A percentile compares a stretch with the other conserved stretches of the same genome.
These are phyloP conservation scores for Neostethus bicornis DNA, from an alignment of 2,797 vertebrate genomes.

Conservation along the genomic window DNA sequence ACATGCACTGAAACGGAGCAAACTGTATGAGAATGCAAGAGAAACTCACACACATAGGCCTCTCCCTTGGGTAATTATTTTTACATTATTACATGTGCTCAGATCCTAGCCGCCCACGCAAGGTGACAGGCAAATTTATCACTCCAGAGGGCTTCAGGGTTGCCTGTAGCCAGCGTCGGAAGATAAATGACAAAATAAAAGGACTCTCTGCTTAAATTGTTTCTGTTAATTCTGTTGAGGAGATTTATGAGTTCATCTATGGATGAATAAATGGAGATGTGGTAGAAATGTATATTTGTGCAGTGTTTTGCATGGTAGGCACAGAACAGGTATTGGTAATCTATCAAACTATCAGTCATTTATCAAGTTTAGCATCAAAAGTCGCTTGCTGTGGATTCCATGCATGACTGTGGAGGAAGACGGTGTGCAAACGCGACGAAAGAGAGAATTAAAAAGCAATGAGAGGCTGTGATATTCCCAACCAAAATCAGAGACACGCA, in stretches of 20 bases:
- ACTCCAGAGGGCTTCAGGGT: conserved; percentile 75
- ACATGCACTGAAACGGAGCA: conserved; percentile 52
- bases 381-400: conserved; percentile 25
- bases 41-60: conserved; percentile 46
- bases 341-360: conserved; percentile 66
- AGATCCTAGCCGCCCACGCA: conserved; percentile 80
- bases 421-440: conserved; percentile 1
- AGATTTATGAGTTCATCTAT: conserved; percentile 85
- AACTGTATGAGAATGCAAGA: conserved; percentile 50
- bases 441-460: conserved; percentile 11
- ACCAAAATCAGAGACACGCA: conserved; percentile 63
- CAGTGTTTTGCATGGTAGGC: conserved; percentile 48
- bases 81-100: conserved; percentile 89
- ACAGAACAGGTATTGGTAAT: conserved; percentile 70
- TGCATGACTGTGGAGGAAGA: conserved; percentile 26
- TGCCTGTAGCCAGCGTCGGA: conserved; percentile 65
- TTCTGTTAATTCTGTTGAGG: conserved; percentile 84
- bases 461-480: conserved; percentile 9
- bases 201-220: conserved; percentile 85
- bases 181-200: conserved; percentile 89
- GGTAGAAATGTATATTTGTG: conserved; percentile 67
- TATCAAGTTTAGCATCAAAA: conserved; percentile 51
- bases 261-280: conserved; percentile 75
- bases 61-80: conserved; percentile 88
- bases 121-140: conserved; percentile 88